Evolutionary conservation across 2,113 vertebrate species (phyloP), one percentile per base, ranked within the genome.

Genomic region (Candoia aspera): DNA sequence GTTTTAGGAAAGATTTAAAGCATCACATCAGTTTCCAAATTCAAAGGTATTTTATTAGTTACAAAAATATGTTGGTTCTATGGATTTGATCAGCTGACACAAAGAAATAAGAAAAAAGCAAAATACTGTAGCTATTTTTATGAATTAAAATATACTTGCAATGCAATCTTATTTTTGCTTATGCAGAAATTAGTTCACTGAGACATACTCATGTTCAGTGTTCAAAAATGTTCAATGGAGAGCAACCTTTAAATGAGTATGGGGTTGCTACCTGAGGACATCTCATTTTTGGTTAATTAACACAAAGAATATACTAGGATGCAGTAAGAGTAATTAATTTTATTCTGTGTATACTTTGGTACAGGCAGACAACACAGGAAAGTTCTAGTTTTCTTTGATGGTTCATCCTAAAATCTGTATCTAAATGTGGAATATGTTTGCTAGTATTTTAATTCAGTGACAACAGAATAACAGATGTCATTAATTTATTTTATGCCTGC

Each of bases 31-130:
- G 37, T 62, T 84, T 90, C 49, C 26, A 84, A 90, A 84, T 85
- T 60, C 37, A 59, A 91, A 54, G 62, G 59, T 29, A 85, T 86
- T 91, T 91, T 91, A 91, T 91, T 91, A 60, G 59, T 91, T 91
- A 91, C 46, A 62, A 91, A 91, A 86, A 91, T 89, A 89, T 79
- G 73, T 79, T 42, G 19, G 6, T 42, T 37, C 17, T 37, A 19
- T 33, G 42, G 33, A 37, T 79, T 79, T 37, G 68, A 79, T 79
- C 68, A 42, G 33, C 33, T 37, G 54, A 42, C 23, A 91, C 17
- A 79, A 64, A 68, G 54, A 91, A n/a, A n/a, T 24, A 21, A 26
- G 29, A 62, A 5, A 23, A 2, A 90, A 85, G 11, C 24, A 46
- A 91, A n/a, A 79, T 79, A 37, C 17, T 73, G 15, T 58, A 58